phyloP scores from a whole-genome alignment of 2,797 vertebrate genomes.

The Chanos chanos region DNA sequence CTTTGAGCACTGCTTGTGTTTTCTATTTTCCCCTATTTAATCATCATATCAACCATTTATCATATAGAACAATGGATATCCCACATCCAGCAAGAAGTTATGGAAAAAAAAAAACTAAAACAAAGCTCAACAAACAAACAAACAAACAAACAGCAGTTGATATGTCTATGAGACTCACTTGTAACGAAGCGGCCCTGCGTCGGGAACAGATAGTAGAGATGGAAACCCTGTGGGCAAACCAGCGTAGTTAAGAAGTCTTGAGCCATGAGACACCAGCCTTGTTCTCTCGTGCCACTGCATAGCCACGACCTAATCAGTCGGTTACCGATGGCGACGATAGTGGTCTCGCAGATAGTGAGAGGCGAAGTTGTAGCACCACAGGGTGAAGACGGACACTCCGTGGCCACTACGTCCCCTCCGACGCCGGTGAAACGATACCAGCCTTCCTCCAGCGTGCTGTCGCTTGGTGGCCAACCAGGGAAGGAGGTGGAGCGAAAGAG shows the following conservation, averaged over 20 bases:
- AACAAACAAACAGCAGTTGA: too few species aligned
- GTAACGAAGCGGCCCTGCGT: background rate
- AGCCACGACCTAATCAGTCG: too few species aligned
- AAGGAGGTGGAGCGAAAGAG: background rate
- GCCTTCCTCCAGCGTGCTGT: background rate
- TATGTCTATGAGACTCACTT: too few species aligned
- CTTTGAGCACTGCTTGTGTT: too few species aligned
- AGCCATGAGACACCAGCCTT: background rate
- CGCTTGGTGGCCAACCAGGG: background rate
- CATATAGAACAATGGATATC: too few species aligned
- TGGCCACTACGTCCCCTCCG: background rate
- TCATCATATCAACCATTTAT: too few species aligned
- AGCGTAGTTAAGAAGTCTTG: background rate
- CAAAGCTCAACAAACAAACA: background rate
- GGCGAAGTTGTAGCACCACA: too few species aligned
- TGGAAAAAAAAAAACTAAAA: background rate
- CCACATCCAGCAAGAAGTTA: too few species aligned
- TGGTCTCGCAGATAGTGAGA: background rate
- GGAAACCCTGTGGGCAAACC: background rate
- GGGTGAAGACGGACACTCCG: too few species aligned
- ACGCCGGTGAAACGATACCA: background rate
- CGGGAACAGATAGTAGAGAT: background rate
- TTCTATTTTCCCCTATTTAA: too few species aligned
- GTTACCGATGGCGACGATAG: too few species aligned
- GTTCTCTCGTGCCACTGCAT: background rate